Percentiles rank a stretch among this genome's conserved stretches.
Evolutionary conservation across 2,797 vertebrate genomes (phyloP).

Genomic region (Phrynocephalus guinanensis): DNA sequence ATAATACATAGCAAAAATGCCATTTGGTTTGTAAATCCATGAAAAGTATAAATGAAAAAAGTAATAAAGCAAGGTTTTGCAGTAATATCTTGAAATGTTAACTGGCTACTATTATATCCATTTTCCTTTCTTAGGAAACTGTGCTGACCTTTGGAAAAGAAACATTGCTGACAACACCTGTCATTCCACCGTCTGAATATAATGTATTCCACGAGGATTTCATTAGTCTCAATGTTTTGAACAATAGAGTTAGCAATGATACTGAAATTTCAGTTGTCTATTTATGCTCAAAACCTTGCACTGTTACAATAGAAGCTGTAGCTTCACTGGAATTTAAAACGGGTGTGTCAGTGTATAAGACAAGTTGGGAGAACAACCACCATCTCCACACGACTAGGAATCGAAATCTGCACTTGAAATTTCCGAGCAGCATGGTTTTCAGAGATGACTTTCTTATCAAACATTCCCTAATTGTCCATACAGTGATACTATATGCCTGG

Average conservation of each 20-base stretch:
- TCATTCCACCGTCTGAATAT: slow-evolving; percentile 61
- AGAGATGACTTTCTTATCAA: slow-evolving; percentile 81
- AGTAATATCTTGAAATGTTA: not conserved
- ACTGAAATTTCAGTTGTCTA: slow-evolving; percentile 84
- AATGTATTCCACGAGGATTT: slow-evolving; percentile 75
- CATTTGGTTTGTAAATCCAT: not conserved
- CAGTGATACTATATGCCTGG: slow-evolving; percentile 86
- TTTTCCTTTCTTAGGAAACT: slow-evolving; percentile 74
- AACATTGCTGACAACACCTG: slow-evolving; percentile 72
- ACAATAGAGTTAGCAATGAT: slow-evolving; percentile 81
- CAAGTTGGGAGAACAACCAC: slow-evolving; percentile 82
- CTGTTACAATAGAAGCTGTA: slow-evolving; percentile 84
- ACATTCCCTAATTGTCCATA: slow-evolving; percentile 76
- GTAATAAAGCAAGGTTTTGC: not conserved
- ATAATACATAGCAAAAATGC: not conserved
- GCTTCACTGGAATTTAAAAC: slow-evolving; percentile 82
- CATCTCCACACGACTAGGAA: slow-evolving; percentile 72
- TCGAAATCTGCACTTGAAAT: slow-evolving; percentile 80
- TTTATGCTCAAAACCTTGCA: slow-evolving; percentile 86
- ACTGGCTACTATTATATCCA: slow-evolving; percentile 15
- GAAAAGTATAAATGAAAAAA: not conserved
- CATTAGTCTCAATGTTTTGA: slow-evolving; percentile 81
- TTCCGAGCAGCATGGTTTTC: slow-evolving; percentile 86
- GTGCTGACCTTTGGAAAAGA: slow-evolving; percentile 69
- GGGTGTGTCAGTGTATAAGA: slow-evolving; percentile 85